Evolutionary conservation across 2,113 vertebrate species (phyloP), one percentile per base, ranked within the genome.

Genomic region (Mesocricetus auratus): DNA sequence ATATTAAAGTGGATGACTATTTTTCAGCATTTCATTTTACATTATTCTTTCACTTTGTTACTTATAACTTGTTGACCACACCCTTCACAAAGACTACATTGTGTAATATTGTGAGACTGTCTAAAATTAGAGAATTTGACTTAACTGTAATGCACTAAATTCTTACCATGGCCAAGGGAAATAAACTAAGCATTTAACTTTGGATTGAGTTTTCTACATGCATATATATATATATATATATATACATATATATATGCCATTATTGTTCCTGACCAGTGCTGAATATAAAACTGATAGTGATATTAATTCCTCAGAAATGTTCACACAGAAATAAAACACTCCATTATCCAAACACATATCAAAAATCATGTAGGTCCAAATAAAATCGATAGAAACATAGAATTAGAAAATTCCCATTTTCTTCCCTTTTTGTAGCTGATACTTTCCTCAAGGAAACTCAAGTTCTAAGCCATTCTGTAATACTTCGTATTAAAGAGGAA

Each of bases 21-120:
- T 73, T 24, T 86, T 95, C 16, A 60, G 21, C 21, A 86, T 88
- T 87, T 78, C 82, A 64, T 64, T 92, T 62, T 39, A 86, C 68
- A 68, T 77, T 77, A n/a, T 69, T 92, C 3, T 89, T 92, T 92
- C 8, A 74, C 42, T 74, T 86, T 89, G 7, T 66, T n/a, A 50
- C 22, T 87, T 77, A 42, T 17, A 83, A 39, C 7, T 39, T 89
- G 10, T 92, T 94, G 90, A 88, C 96, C 96, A 97, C 94, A 95
- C 96, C 95, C 96, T 95, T 96, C 73, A 85, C n/a, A 86, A 89
- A 89, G 15, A 73, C n/a, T n/a, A 96, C 22, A 96, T 74, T 86
- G 17, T 60, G 21, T 73, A 77, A 64, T 39, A 94, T 45, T 66
- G 2, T 90, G 56, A 60, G 5, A 53, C 22, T 75, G 94, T 2